These are phyloP conservation scores for Malurus leucopterus DNA, from an alignment of 2,797 vertebrate species.

Conservation along the genomic window DNA sequence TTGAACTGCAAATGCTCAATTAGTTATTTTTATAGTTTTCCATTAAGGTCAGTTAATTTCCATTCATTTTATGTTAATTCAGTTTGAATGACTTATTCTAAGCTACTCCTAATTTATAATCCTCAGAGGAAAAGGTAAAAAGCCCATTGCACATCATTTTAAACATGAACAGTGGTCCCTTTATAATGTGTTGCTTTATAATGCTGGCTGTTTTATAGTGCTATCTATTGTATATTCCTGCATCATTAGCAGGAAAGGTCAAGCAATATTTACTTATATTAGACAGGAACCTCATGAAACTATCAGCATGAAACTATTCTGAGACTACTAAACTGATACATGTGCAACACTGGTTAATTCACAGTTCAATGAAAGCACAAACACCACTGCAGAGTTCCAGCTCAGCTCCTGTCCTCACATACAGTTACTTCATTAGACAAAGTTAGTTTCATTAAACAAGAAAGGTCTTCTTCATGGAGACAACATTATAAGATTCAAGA, in stretches of 20 bases:
- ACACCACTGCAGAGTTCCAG: background rate
- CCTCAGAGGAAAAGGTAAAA: background rate
- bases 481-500: background rate
- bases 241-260: conserved; percentile 21
- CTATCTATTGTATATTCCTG: background rate
- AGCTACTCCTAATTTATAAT: background rate
- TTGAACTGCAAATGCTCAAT: background rate
- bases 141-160: background rate
- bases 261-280: conserved; percentile 34
- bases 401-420: background rate
- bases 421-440: background rate
- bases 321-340: background rate
- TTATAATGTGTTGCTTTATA: background rate
- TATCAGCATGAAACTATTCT: background rate
- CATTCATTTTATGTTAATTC: background rate
- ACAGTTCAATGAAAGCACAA: background rate
- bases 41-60: background rate
- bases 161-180: background rate
- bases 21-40: background rate
- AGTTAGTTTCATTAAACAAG: background rate
- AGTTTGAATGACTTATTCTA: background rate
- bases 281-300: conserved; percentile 19
- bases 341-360: background rate
- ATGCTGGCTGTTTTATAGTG: background rate
- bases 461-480: background rate